phyloP scores from a whole-genome alignment of 2,113 vertebrate genomes.

The Pelmatolapia mariae region DNA sequence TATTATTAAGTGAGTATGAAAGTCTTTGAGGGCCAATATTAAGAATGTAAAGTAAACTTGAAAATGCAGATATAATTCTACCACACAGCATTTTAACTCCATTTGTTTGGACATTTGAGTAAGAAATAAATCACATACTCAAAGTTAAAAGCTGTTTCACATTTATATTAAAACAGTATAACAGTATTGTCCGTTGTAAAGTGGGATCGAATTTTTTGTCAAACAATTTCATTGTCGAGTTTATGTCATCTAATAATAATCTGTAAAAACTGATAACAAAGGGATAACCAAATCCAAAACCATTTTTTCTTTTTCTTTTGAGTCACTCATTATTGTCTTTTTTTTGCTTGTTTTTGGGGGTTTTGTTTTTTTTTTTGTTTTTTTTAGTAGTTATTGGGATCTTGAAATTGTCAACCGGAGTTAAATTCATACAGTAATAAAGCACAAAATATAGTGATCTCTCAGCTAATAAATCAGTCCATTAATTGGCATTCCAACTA shows the following conservation, averaged over 20 bases:
- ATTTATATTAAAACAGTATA: neutral
- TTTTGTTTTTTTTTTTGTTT: rapidly evolving
- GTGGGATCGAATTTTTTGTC: neutral
- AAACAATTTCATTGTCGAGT: neutral
- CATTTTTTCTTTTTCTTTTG: neutral
- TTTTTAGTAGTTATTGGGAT: neutral
- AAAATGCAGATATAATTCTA: neutral
- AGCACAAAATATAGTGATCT: neutral
- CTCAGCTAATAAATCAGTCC: neutral
- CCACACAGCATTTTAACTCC: neutral
- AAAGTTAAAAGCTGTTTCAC: neutral
- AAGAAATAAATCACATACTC: neutral
- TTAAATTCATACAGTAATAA: neutral
- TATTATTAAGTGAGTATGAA: neutral
- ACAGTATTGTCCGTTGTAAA: neutral
- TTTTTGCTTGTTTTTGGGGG: neutral
- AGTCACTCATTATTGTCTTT: neutral
- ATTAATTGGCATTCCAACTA: neutral
- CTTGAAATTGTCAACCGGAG: neutral
- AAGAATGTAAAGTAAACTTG: neutral
- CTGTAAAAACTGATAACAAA: neutral
- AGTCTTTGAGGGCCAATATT: neutral
- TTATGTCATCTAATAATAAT: neutral
- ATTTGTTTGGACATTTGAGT: neutral
- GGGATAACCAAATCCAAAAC: neutral